Evolutionary conservation across 1,140 invertebrate species (phyloP), one percentile per base, ranked within the genome.

Genomic region (Euwallacea similis): DNA sequence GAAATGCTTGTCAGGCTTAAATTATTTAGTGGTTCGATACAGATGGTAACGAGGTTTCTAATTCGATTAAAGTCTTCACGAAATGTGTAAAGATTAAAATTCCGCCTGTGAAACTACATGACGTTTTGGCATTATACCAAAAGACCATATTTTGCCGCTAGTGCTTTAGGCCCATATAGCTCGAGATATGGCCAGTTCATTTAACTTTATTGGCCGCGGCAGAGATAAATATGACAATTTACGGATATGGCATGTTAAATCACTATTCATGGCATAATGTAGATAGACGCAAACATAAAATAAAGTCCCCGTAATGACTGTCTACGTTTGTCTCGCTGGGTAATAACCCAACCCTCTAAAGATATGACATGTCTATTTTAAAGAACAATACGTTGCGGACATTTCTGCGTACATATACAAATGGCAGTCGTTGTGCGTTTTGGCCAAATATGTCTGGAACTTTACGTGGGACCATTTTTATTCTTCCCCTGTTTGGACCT

Each of bases 191-290:
- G 62, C 46, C 50, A 21, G 50, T n/a, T 65, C 62, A 65, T 65
- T 65, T 65, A 53, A 62, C 60, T 62, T 62, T 62, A 62, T 62
- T 43, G 60, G 42, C 43, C 60, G 43, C 42, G 41, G 6, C 10
- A 44, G 10, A 44, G 60, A 62, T 62, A 62, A 62, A 62, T 62
- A 13, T 62, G 60, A 43, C 60, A 62, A 62, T 58, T 44, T 58
- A 42, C 42, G 43, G 42, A 44, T 59, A 60, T 21, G 54, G 54
- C 11, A 56, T 56, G 54, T n/a, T 56, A 56, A 56, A 56, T 56
- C 54, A 56, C 54, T 56, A 56, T 56, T 56, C 54, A 56, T 56
- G 8, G 11, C 11, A 15, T 21, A 15, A n/a, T n/a, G 16, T 56
- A 56, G 16, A 56, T 56, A 56, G 54, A 15, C 16, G 3, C 16